These are phyloP conservation scores for Trematomus loennbergii DNA, from an alignment of 2,113 vertebrate species.

Conservation along the genomic window DNA sequence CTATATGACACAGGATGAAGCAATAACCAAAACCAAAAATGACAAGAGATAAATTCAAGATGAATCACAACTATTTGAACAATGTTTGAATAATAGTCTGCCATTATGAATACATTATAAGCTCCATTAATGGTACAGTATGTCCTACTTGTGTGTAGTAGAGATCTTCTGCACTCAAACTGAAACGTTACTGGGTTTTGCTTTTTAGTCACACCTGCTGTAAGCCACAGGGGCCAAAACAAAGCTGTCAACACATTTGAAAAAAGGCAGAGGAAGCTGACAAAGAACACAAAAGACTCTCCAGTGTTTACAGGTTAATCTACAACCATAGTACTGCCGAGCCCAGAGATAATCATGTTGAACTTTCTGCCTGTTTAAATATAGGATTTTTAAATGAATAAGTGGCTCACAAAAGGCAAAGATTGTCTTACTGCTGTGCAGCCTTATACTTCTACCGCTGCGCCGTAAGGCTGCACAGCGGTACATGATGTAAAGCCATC, in stretches of 20 bases:
- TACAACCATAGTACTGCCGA: neutral
- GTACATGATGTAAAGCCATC: slow-evolving; percentile 12
- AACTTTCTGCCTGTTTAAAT: slow-evolving; percentile 16
- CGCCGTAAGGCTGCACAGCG: slow-evolving; percentile 25
- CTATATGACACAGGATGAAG: no score
- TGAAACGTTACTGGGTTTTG: neutral
- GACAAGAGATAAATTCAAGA: no score
- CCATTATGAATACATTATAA: no score
- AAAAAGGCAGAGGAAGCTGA: neutral
- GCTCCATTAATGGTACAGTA: no score
- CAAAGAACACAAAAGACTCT: neutral
- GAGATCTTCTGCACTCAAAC: neutral
- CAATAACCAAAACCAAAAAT: no score
- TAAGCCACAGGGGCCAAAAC: neutral
- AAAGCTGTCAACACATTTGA: neutral
- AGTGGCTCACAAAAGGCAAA: slow-evolving; percentile 3
- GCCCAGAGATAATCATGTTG: neutral
- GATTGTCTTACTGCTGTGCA: slow-evolving; percentile 6
- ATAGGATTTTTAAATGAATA: slow-evolving; percentile 5
- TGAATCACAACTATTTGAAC: no score
- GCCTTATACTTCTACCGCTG: neutral
- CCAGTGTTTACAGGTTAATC: slow-evolving; percentile 4
- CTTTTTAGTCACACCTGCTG: neutral
- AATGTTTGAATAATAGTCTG: no score
- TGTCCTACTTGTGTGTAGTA: neutral